A percentile compares a stretch with the other conserved stretches of the same genome.
phyloP scores from a whole-genome alignment of 2,113 vertebrate genomes.

The Beaufortia kweichowensis region DNA sequence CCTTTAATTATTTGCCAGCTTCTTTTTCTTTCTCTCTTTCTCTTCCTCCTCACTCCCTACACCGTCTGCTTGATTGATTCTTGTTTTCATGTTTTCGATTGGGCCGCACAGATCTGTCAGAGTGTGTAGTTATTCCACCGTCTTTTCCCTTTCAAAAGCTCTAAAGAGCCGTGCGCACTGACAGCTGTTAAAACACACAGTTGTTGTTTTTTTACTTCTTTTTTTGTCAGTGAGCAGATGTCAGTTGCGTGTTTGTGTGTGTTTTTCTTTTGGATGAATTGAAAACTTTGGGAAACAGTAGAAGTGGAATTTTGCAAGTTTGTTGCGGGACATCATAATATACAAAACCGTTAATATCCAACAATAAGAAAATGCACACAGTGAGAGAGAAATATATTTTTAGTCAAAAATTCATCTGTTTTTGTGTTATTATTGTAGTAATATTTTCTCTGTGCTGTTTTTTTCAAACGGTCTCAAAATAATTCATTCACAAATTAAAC shows the following conservation, averaged over 20 bases:
- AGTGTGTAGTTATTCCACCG: conserved; percentile 51
- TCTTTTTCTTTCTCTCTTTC: conserved; percentile 11
- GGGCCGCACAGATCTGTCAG: conserved; percentile 53
- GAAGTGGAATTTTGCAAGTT: conserved; percentile 47
- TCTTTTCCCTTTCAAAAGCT: conserved; percentile 52
- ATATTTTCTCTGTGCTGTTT: too few species aligned
- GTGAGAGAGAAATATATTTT: background rate
- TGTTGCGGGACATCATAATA: conserved; percentile 33
- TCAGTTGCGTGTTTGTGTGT: conserved; percentile 63
- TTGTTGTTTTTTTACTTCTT: conserved; percentile 22
- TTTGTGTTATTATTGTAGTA: too few species aligned
- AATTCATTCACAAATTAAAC: too few species aligned
- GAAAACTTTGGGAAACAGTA: conserved; percentile 53
- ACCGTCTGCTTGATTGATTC: conserved; percentile 52
- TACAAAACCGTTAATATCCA: conserved; percentile 39
- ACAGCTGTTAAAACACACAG: conserved; percentile 66
- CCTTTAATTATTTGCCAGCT: conserved; percentile 57
- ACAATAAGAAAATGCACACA: background rate
- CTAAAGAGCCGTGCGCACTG: conserved; percentile 54
- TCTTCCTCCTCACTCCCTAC: conserved; percentile 40
- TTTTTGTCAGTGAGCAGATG: conserved; percentile 64
- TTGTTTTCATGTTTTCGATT: conserved; percentile 56
- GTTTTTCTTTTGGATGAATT: conserved; percentile 54
- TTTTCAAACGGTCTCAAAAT: too few species aligned
- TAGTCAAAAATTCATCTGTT: too few species aligned